phyloP scores from a whole-genome alignment of 2,797 vertebrate species.

The Erpetoichthys calabaricus region DNA sequence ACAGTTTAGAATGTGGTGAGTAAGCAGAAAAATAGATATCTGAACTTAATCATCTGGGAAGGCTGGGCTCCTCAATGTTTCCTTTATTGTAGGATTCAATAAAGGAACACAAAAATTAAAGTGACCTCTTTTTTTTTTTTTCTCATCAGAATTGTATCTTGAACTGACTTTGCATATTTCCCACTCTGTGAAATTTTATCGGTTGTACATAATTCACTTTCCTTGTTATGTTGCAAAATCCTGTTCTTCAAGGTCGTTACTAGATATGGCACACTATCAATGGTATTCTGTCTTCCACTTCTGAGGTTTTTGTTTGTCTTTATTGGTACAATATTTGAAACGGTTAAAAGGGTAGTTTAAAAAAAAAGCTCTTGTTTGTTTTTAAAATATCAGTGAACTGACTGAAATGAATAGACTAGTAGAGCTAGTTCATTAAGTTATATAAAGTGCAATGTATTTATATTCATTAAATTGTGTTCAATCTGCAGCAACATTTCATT shows the following conservation, averaged over 20 bases:
- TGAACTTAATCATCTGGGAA: not conserved
- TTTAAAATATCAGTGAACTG: constrained; percentile 5
- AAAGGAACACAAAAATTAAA: not conserved
- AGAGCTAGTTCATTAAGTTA: constrained; percentile 10
- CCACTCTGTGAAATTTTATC: too few species aligned
- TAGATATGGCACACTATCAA: too few species aligned
- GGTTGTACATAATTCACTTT: too few species aligned
- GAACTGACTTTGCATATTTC: too few species aligned
- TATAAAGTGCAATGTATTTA: constrained; percentile 11
- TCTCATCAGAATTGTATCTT: too few species aligned
- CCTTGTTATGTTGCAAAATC: too few species aligned
- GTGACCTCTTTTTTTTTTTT: not conserved
- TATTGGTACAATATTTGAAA: not conserved
- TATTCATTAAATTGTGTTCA: constrained; percentile 9
- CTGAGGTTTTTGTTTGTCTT: too few species aligned
- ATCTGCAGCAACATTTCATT: constrained; percentile 5
- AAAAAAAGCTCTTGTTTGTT: not conserved
- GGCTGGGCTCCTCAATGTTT: not conserved
- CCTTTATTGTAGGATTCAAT: not conserved
- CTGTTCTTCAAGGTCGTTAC: too few species aligned
- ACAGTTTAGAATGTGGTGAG: not conserved
- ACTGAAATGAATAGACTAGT: constrained; percentile 2
- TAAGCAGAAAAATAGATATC: not conserved
- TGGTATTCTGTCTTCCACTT: too few species aligned
- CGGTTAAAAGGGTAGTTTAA: not conserved